Conservation (phyloP, 2,113 vertebrate genomes). For the Odocoileus virginianus region DNA sequence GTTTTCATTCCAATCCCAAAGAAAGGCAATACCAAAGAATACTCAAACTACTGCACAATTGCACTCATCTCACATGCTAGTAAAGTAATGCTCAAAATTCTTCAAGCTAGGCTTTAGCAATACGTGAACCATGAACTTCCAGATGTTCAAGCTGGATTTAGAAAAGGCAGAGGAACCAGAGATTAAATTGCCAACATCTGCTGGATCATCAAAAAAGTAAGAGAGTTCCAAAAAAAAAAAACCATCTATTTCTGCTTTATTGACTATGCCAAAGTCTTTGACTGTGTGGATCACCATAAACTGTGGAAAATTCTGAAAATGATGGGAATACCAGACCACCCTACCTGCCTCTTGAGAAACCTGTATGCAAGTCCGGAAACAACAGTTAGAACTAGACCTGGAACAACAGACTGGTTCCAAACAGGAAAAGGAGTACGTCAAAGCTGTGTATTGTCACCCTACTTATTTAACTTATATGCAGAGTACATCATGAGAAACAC, state of each 20-base stretch:
- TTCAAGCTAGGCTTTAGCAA: neutral
- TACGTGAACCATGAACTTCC: neutral
- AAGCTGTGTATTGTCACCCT: neutral
- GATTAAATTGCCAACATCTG: neutral
- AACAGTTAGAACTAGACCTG: neutral
- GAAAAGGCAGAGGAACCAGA: neutral
- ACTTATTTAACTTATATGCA: neutral
- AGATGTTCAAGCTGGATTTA: neutral
- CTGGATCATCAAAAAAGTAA: accelerated
- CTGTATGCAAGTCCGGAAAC: neutral
- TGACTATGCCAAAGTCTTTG: neutral
- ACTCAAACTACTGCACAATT: neutral
- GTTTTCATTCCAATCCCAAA: neutral
- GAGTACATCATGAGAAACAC: neutral
- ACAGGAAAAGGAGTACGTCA: neutral
- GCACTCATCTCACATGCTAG: neutral
- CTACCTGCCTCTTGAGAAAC: neutral
- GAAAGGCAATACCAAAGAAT: neutral
- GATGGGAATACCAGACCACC: neutral
- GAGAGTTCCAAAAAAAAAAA: neutral
- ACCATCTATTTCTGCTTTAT: neutral
- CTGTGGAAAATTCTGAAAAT: neutral
- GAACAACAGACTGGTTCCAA: neutral
- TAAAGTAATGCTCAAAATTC: neutral
- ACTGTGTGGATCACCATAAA: neutral